A percentile compares a stretch with the other conserved stretches of the same genome.
Conservation (phyloP, 2,797 vertebrate species). For the Labroides dimidiatus region DNA sequence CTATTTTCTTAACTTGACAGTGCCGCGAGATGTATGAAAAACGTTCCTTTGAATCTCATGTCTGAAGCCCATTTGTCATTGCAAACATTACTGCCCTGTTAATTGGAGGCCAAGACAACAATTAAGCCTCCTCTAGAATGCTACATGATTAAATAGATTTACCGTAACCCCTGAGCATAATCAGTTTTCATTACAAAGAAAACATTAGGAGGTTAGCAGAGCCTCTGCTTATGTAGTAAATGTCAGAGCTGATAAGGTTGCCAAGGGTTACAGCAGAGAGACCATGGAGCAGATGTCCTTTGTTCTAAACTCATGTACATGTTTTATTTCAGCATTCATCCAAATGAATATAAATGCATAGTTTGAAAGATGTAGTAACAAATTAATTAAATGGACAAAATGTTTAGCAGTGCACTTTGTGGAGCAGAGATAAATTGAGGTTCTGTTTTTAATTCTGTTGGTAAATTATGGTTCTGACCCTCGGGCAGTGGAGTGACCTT, state of each 20-base stretch:
- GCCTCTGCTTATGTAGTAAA: constrained; percentile 49
- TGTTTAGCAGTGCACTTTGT: constrained; percentile 48
- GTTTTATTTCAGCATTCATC: constrained; percentile 42
- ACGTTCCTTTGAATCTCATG: constrained; percentile 15
- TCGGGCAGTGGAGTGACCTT: constrained; percentile 77
- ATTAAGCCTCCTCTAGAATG: constrained; percentile 49
- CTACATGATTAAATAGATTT: constrained; percentile 54
- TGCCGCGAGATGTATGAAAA: constrained; percentile 26
- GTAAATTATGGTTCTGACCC: constrained; percentile 68
- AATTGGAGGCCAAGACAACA: constrained; percentile 52
- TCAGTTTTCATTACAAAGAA: constrained; percentile 60
- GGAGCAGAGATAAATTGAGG: constrained; percentile 71
- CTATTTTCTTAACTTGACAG: constrained; percentile 19
- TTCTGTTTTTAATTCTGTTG: constrained; percentile 43
- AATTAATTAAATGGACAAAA: constrained; percentile 68
- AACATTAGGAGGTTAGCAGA: constrained; percentile 51
- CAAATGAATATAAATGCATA: constrained; percentile 55
- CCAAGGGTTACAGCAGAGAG: constrained; percentile 51
- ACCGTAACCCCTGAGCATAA: constrained; percentile 53
- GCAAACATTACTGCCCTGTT: constrained; percentile 38
- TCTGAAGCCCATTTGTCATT: constrained; percentile 15
- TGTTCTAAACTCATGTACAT: constrained; percentile 47
- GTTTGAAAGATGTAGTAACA: constrained; percentile 51
- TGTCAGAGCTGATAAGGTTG: constrained; percentile 52
- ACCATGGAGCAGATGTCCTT: constrained; percentile 56